Conservation (phyloP, 1,140 invertebrate species). For the Subanguina moxae region DNA sequence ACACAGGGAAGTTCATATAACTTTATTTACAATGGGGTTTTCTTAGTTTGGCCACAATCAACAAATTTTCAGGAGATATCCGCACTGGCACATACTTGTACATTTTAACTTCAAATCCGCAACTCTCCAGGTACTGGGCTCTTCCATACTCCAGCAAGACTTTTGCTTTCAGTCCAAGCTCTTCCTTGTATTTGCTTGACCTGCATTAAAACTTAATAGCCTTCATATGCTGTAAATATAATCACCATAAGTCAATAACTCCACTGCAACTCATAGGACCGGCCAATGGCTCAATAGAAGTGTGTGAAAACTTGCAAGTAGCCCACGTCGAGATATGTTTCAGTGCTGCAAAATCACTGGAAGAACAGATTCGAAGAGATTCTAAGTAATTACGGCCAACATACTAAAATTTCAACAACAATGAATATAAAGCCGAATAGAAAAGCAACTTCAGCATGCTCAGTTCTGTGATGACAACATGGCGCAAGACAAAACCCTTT, state of each 20-base stretch:
- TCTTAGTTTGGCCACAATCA: constrained; percentile 35
- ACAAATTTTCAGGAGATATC: constrained; percentile 39
- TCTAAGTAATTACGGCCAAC: constrained; percentile 12
- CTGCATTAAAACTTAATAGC: background rate
- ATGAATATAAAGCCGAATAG: background rate
- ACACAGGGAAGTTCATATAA: too few relatives aligned
- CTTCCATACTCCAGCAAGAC: constrained; percentile 33
- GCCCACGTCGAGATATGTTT: constrained; percentile 45
- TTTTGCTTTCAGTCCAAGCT: constrained; percentile 37
- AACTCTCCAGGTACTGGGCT: constrained; percentile 19
- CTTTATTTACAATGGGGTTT: background rate
- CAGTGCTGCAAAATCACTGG: constrained; percentile 33
- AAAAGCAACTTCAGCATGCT: constrained; percentile 22
- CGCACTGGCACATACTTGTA: constrained; percentile 26
- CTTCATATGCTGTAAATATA: background rate
- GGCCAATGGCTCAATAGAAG: background rate
- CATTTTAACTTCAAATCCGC: constrained; percentile 31
- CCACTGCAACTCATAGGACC: background rate
- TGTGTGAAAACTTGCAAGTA: constrained; percentile 32
- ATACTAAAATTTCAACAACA: constrained; percentile 21
- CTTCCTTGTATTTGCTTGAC: constrained; percentile 22
- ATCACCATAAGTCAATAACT: background rate
- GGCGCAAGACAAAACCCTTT: constrained; percentile 41
- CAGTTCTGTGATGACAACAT: constrained; percentile 46
- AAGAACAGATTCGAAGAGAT: constrained; percentile 9